phyloP scores from a whole-genome alignment of 1,140 invertebrate genomes.

The Nomia melanderi region DNA sequence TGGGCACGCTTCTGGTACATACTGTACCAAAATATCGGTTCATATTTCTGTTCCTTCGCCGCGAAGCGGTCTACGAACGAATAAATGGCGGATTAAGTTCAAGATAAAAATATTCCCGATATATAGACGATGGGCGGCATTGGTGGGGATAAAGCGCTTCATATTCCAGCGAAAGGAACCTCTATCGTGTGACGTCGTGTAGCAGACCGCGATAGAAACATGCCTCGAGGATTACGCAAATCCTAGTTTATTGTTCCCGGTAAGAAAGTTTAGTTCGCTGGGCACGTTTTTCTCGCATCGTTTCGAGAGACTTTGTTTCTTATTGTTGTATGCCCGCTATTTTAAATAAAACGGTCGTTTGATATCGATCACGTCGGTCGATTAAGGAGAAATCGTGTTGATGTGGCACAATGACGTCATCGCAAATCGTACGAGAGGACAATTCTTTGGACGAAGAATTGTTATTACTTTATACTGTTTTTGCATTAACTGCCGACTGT shows the following conservation, averaged over 20 bases:
- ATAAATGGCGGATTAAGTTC: not conserved
- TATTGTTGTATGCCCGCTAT: not conserved
- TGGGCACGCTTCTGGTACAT: not conserved
- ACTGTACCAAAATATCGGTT: not conserved
- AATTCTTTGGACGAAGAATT: too few relatives aligned
- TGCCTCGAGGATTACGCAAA: constrained; percentile 17
- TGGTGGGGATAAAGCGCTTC: constrained; percentile 13
- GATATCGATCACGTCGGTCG: not conserved
- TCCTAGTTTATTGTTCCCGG: constrained; percentile 38
- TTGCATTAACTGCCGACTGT: too few relatives aligned
- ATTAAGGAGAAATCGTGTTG: too few relatives aligned
- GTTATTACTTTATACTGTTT: too few relatives aligned
- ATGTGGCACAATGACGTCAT: too few relatives aligned
- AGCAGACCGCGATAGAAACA: constrained; percentile 19
- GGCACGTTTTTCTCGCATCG: not conserved
- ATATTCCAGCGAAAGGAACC: not conserved
- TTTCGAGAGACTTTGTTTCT: not conserved
- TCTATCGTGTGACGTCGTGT: constrained; percentile 8
- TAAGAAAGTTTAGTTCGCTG: not conserved
- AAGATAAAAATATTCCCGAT: constrained; percentile 24
- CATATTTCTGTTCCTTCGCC: not conserved
- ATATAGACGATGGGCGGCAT: constrained; percentile 11
- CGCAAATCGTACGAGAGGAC: too few relatives aligned
- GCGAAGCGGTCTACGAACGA: too few relatives aligned
- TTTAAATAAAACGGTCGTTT: not conserved